Evolutionary conservation across 2,113 vertebrate genomes (phyloP).

Genomic region (Misgurnus anguillicaudatus): DNA sequence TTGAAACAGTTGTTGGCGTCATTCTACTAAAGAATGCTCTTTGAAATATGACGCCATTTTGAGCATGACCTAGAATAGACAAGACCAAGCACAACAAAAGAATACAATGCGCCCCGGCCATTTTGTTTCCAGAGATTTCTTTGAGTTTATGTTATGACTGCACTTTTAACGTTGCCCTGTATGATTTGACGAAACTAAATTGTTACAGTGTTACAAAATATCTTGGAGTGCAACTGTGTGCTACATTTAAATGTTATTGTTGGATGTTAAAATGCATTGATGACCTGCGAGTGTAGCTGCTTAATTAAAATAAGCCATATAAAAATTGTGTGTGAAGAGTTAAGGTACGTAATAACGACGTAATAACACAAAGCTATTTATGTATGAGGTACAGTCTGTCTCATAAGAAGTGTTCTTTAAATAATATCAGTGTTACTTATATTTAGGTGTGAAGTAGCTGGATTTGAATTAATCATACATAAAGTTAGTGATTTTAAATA

Average conservation of each 20-base stretch:
- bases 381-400: too few relatives aligned
- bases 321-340: too few relatives aligned
- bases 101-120: conserved; percentile 65
- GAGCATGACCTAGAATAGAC: conserved; percentile 57
- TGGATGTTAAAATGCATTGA: background rate
- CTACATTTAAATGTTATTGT: background rate
- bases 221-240: too few relatives aligned
- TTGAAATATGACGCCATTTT: conserved; percentile 75
- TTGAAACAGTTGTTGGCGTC: background rate
- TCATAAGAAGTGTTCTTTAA: too few relatives aligned
- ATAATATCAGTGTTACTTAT: background rate
- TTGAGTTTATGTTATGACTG: background rate
- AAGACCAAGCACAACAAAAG: conserved; percentile 21
- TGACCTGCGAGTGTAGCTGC: too few relatives aligned
- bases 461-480: background rate
- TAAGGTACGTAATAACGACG: too few relatives aligned
- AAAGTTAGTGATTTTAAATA: background rate
- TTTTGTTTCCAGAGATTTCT: conserved; percentile 64
- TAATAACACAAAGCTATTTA: too few relatives aligned
- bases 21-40: background rate
- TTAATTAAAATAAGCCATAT: too few relatives aligned
- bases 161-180: background rate
- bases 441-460: background rate
- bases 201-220: background rate
- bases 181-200: background rate